Conservation (phyloP, 1,140 invertebrate genomes). For the Asbolus verrucosus region DNA sequence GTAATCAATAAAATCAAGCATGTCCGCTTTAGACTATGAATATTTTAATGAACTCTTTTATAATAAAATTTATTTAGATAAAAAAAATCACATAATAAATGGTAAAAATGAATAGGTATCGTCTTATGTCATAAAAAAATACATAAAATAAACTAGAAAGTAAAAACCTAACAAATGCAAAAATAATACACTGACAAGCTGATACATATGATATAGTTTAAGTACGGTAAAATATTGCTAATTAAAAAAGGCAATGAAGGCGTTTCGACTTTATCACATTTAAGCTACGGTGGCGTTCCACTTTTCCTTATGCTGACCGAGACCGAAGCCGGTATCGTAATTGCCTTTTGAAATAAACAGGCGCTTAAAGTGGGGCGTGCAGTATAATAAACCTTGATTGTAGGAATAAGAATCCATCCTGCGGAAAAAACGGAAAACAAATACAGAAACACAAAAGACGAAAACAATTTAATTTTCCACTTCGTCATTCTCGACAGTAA, state of each 20-base stretch:
- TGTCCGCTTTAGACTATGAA: no score
- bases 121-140: neutral
- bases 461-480: no score
- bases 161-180: constrained; percentile 7
- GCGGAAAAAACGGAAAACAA: constrained; percentile 51
- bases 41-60: no score
- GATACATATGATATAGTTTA: constrained; percentile 22
- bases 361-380: constrained; percentile 85
- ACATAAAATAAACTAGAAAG: neutral
- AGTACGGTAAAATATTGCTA: constrained; percentile 32
- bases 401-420: constrained; percentile 84
- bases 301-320: constrained; percentile 75
- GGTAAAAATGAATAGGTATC: neutral
- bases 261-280: constrained; percentile 33
- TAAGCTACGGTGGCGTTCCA: constrained; percentile 65
- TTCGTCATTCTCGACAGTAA: no score
- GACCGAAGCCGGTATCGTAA: constrained; percentile 84
- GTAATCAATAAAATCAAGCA: no score
- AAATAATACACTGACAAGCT: neutral
- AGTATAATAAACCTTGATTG: constrained; percentile 82
- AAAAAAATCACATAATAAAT: constrained; percentile 3
- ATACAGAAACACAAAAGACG: neutral
- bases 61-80: constrained; percentile 5
- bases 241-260: constrained; percentile 16
- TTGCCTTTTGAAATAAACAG: constrained; percentile 87